Percentiles rank a stretch among this genome's conserved stretches.
phyloP scores from a whole-genome alignment of 2,797 vertebrate genomes.

The Pangasius larnaudii region DNA sequence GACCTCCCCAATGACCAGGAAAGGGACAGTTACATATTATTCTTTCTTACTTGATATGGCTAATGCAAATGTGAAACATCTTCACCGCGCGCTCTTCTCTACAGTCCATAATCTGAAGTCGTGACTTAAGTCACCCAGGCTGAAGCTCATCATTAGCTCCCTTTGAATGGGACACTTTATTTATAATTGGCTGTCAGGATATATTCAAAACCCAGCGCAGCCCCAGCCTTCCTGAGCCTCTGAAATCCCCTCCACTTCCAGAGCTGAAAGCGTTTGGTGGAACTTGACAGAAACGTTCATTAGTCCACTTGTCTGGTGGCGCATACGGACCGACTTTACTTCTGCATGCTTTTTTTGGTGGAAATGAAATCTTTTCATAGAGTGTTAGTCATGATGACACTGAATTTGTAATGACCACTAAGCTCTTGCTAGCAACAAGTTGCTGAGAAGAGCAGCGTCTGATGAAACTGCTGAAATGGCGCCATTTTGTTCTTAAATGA shows the following conservation, averaged over 20 bases:
- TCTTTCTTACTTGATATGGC: too few species aligned
- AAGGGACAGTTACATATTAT: not conserved
- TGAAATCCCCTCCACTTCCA: constrained; percentile 24
- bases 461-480: too few species aligned
- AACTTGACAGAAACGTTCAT: constrained; percentile 55
- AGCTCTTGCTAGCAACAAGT: not conserved
- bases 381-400: constrained; percentile 15
- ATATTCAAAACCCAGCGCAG: constrained; percentile 24
- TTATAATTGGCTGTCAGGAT: constrained; percentile 56
- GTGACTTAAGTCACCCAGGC: not conserved
- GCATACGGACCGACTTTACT: not conserved
- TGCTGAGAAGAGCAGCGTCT: too few species aligned
- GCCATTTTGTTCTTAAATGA: not conserved
- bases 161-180: constrained; percentile 48
- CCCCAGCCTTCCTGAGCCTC: not conserved
- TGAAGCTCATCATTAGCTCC: constrained; percentile 37
- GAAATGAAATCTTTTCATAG: not conserved
- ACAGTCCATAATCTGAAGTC: not conserved
- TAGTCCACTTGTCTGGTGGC: constrained; percentile 45
- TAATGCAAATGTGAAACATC: not conserved
- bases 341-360: not conserved
- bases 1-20: not conserved
- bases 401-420: constrained; percentile 31
- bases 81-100: not conserved
- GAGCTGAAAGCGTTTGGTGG: constrained; percentile 21